Percentiles rank a stretch among this genome's conserved stretches.
These are phyloP conservation scores for Drosophila formosana DNA, from an alignment of 2,888 invertebrate species.

Conservation along the genomic window DNA sequence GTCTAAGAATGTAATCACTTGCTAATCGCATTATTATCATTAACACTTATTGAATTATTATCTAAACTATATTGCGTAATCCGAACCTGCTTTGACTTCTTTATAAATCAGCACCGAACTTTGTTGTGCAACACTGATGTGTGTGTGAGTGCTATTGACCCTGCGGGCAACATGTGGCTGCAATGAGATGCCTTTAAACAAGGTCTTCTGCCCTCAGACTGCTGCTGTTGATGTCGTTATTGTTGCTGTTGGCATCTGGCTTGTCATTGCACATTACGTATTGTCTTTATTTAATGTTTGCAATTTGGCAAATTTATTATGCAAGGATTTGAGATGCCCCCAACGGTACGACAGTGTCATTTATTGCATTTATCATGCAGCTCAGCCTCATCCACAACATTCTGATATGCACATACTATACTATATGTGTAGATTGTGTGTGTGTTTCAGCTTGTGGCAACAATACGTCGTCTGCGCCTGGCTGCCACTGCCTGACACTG, in stretches of 20 bases:
- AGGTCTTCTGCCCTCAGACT: slow-evolving; percentile 32
- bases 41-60: not conserved
- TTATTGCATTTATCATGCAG: slow-evolving; percentile 76
- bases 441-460: slow-evolving; percentile 17
- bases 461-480: slow-evolving; percentile 40
- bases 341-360: slow-evolving; percentile 71
- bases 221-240: slow-evolving; percentile 16
- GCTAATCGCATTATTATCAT: not conserved
- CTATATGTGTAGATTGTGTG: slow-evolving; percentile 2
- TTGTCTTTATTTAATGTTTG: slow-evolving; percentile 81
- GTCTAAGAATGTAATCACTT: not conserved
- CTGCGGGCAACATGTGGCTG: slow-evolving; percentile 59
- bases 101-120: slow-evolving; percentile 5
- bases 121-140: slow-evolving; percentile 27
- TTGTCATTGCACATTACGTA: slow-evolving; percentile 70
- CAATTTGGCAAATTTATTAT: slow-evolving; percentile 81
- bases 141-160: slow-evolving; percentile 43
- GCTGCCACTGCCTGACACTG: slow-evolving; percentile 69
- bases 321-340: slow-evolving; percentile 69
- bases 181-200: slow-evolving; percentile 44
- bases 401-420: not conserved
- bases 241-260: slow-evolving; percentile 56
- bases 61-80: not conserved
- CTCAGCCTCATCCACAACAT: slow-evolving; percentile 12
- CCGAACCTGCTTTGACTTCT: not conserved